Conservation (phyloP, 2,888 invertebrate species). For the Frankliniella fusca region DNA sequence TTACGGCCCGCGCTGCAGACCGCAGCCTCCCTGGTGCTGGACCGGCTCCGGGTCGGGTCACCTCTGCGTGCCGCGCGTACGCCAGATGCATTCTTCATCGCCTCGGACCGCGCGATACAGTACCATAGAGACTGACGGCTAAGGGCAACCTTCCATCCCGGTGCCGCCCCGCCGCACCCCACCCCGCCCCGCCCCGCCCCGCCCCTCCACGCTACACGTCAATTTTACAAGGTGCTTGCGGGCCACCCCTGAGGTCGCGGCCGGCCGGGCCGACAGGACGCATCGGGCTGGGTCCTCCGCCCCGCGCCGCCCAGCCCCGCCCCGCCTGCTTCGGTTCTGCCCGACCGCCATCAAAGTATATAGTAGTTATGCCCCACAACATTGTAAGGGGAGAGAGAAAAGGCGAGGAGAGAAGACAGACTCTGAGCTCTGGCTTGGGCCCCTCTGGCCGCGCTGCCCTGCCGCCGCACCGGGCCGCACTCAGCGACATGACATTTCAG, state of each 20-base stretch:
- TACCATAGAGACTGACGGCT: no score
- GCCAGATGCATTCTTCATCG: conserved; percentile 17
- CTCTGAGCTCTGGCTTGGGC: neutral
- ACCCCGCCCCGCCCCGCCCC: neutral
- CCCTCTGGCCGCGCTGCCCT: neutral
- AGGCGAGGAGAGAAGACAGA: neutral
- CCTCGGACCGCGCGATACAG: neutral
- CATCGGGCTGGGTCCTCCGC: no score
- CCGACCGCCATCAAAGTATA: neutral
- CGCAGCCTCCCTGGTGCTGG: neutral
- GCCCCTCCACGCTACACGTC: neutral
- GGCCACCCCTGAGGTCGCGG: neutral
- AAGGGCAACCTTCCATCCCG: neutral
- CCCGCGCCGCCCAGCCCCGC: neutral
- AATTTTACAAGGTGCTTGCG: conserved; percentile 19
- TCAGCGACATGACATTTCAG: neutral
- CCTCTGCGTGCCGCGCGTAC: neutral
- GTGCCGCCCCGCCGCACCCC: neutral
- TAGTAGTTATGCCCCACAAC: neutral
- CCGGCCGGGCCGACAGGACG: no score
- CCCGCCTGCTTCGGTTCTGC: neutral
- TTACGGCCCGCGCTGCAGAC: no score
- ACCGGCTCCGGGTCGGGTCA: neutral
- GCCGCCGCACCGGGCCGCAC: neutral
- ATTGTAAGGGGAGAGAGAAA: neutral